Conservation (phyloP, 2,888 invertebrate genomes). For the Gibbula magus region DNA sequence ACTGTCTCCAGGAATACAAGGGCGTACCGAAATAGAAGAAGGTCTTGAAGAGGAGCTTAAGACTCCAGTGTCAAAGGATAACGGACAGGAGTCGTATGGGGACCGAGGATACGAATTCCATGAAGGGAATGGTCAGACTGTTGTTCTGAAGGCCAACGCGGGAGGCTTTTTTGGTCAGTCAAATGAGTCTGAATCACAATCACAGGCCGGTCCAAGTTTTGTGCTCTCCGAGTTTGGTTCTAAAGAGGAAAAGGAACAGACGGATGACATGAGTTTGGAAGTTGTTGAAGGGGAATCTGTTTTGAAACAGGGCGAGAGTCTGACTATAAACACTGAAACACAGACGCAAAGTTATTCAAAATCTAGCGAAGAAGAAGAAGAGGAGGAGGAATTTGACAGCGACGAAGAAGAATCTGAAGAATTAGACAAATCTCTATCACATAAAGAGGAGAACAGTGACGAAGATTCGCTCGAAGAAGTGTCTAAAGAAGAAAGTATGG, state of each 20-base stretch:
- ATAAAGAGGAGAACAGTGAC: not conserved
- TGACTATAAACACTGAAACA: not conserved
- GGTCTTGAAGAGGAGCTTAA: not conserved
- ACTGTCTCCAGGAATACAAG: not conserved
- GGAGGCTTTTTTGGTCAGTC: not conserved
- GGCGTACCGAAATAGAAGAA: not conserved
- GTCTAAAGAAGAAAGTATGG: not conserved
- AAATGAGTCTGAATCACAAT: not conserved
- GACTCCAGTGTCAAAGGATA: not conserved
- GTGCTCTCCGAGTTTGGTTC: conserved; percentile 11
- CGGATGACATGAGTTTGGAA: not conserved
- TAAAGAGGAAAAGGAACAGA: not conserved
- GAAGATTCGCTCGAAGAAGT: not conserved
- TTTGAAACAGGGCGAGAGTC: not conserved
- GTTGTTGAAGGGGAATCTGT: conserved; percentile 7
- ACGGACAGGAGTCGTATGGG: not conserved
- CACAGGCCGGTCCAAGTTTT: not conserved
- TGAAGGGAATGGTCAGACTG: not conserved
- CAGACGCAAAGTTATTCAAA: not conserved
- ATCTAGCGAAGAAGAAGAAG: not conserved
- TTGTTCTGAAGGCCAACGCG: conserved; percentile 13
- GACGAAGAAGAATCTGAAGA: not conserved
- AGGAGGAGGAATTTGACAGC: not conserved
- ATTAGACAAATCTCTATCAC: not conserved
- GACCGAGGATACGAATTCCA: not conserved